Base-by-base conservation (phyloP, 2,888 invertebrate species). In the Cataglyphis rosenhaueri region DNA sequence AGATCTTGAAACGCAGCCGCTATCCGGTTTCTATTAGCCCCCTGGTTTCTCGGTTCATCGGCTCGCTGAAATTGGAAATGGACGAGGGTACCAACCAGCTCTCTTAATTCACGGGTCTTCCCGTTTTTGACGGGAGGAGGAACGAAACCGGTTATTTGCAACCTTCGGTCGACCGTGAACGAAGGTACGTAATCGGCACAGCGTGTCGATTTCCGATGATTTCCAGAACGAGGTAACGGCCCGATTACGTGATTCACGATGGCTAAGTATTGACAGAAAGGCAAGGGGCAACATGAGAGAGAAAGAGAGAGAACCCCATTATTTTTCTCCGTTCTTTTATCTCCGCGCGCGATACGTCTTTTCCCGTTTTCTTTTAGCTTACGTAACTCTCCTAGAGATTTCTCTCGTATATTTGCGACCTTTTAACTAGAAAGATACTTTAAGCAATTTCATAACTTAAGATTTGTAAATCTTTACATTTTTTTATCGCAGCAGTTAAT, bases 31-130 rank as follows among this genome's bases (percentile, higher is more conserved):
- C 59, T 59, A 78, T 78, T 78, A 78, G 32, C 78, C 35, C 15
- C 21, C 57, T 29, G 15, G 66, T 71, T 78, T 79, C 59, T 71
- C 59, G 73, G 59, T 35, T 59, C 78, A 79, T 59, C 78, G 59
- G 59, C 25, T 59, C 73, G 59, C 18, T 73, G 44, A 79, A 79
- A 79, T 79, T 79, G 78, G n/a, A 79, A 79, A 79, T 71, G 68
- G 68, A 70, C 71, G 70, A 21, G 32, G 59, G 59, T 59, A 59
- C 55, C 74, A 15, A 32, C 10, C 41, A 21, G n/a, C 35, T 44
- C 73, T 79, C 59, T 71, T 79, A 79, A 79, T 79, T 68, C 44
- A 8, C 57, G 35, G 12, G n/a, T 70, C 78, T 78, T 44, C 32
- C 32, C 44, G 8, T 12, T 12, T 12, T 9, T 3, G 52, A 6